A percentile compares a stretch with the other conserved stretches of the same genome.
These are phyloP conservation scores for Tarsius wallacei DNA, from an alignment of 2,797 vertebrate species.

Conservation along the genomic window DNA sequence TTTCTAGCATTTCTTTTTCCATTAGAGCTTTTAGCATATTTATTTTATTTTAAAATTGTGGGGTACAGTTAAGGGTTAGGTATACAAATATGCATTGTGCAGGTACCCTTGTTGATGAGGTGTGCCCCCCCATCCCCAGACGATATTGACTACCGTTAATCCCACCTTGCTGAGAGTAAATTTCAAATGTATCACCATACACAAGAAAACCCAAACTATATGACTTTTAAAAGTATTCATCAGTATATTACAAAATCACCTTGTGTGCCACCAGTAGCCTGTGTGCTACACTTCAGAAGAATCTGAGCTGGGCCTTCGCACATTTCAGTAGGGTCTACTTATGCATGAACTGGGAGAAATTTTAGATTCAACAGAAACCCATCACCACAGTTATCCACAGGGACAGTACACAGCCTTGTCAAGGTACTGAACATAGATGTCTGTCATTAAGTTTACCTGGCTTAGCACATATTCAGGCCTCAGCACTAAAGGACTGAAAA, in stretches of 20 bases:
- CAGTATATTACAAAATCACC: not conserved
- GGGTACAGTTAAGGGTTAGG: too few relatives aligned
- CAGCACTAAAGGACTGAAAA: not conserved
- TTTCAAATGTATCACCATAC: not conserved
- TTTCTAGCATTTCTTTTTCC: too few relatives aligned
- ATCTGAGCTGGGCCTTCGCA: not conserved
- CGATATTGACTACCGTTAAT: too few relatives aligned
- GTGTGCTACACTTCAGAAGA: not conserved
- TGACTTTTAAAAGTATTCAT: not conserved
- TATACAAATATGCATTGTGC: too few relatives aligned
- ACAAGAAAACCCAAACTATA: not conserved
- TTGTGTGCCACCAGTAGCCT: rapidly evolving
- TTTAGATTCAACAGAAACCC: not conserved
- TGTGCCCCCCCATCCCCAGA: too few relatives aligned
- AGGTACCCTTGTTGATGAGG: too few relatives aligned
- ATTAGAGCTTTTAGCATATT: too few relatives aligned
- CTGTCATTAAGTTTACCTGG: not conserved
- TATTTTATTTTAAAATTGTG: too few relatives aligned
- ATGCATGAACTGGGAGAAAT: rapidly evolving
- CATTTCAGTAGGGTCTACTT: not conserved
- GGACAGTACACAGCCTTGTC: not conserved
- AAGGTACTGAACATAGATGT: not conserved
- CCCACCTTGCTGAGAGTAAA: not conserved
- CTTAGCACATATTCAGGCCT: not conserved
- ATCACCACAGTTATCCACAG: rapidly evolving